Evolutionary conservation across 2,797 vertebrate species (phyloP), one percentile per base, ranked within the genome.

Genomic region (Benthosema pterotum): DNA sequence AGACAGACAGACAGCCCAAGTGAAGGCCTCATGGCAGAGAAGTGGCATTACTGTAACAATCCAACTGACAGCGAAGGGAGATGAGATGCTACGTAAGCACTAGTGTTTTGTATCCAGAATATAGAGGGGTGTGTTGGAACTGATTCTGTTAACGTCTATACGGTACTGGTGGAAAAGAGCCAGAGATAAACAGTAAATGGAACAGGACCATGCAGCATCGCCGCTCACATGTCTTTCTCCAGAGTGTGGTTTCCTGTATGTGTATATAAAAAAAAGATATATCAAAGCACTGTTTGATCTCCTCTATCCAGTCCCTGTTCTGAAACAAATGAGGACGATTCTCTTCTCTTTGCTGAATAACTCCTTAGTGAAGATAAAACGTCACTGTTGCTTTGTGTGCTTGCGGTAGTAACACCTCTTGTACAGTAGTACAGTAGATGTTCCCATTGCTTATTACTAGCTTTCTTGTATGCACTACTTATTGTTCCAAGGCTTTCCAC

Each of bases 271-370:
- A 87, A 84, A 38, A 8, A 2, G 8, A 38, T 38, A 38, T 87
- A 91, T 89, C 87, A 89, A 89, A 90, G 84, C 42, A 46, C 69
- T 76, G 77, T 89, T 89, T 91, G 86, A 89, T 88, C 86, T 87
- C 76, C 57, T 79, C 51, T 43, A 58, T 72, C 71, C 81, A 79
- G 75, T 86, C 78, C 80, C 80, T 72, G 17, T 78, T 73, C 67
- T 15, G 73, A 87, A 88, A 85, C 85, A 89, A 88, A 90, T 87
- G 74, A 79, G 74, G 82, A 79, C 46, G 53, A 68, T 86, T 87
- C 75, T 19, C 63, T 52, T 19, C 25, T 25, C 49, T 64, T 57
- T 58, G 25, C 60, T 71, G 50, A 78, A 83, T 66, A 66, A 66
- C 75, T 82, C 77, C 78, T 83, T 81, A 79, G 85, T 81, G 67